Base-by-base conservation (phyloP, 2,888 invertebrate genomes). In the Yponomeuta evonymella region DNA sequence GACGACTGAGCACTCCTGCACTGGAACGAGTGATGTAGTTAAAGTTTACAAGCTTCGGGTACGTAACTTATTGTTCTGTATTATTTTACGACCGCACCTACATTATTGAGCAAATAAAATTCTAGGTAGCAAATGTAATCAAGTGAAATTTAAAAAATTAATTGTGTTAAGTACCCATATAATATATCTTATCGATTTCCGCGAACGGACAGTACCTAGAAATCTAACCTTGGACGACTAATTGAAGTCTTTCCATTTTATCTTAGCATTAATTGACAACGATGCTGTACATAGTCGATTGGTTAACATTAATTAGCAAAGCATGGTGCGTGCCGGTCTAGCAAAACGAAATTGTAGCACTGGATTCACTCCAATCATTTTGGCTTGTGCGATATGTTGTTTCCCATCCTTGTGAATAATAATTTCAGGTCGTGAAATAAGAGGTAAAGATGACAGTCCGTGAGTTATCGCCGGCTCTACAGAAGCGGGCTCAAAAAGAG, bases 401-500 rank as follows among this genome's bases (percentile, higher is more conserved):
- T 43, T 43, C 8, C 5, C 6, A 43, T 58, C 51, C 51, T 15
- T 12, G 8, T 4, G 15, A 10, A 64, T 29, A 10, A 64, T 29
- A 2, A 2, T 64, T 64, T 64, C 64, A 64, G 64, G 2, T 10
- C 12, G 64, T 11, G 64, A 64, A 29, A 23, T 64, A 29, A 23
- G 23, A 29, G 2, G 33, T 30, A 68, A 77, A 74, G 64, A 88
- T 89, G 88, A 78, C 79, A 29, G 75, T 90, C 2, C 82, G 92
- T 69, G 80, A 83, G 51, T 75, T 93, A 15, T 73, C 87, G 10
- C 74, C 81, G n/a, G 84, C 83, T 63, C 82, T 93, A 29, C 81
- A 80, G 67, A 84, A 83, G 73, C 86, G 85, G 74, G 93, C 93
- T 0, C 83, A 83, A 71, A 83, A 85, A 63, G 93, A 93, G 76